Base-by-base conservation (phyloP, 2,888 invertebrate genomes). In the Epicampocera succincta region DNA sequence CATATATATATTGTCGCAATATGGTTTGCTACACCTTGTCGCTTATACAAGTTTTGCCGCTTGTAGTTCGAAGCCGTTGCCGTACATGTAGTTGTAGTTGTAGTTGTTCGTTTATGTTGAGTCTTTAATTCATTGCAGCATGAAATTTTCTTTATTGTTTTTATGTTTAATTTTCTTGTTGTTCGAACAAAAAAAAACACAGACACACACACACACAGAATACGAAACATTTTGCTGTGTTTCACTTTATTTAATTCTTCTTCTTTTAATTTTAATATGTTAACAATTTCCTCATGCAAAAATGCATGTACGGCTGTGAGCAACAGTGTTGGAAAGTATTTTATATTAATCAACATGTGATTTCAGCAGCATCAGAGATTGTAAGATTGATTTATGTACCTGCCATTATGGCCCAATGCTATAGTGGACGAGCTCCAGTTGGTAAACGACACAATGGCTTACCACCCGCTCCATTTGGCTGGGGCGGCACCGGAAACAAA, bases 51-150 rank as follows among this genome's bases (percentile, higher is more conserved):
- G 25, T 40, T 29, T 54, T 9, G 33, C 33, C 12, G 19, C 56
- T 46, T 46, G 46, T 48, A 38, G 38, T 13, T 29, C 19, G 17
- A 4, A 61, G 17, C 17, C 50, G 72, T 29, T 15, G n/a, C n/a
- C n/a, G 40, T 25, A 5, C 17, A 66, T 56, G 6, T 5, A 69
- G 33, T 9, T 8, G 1, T 6, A 48, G 11, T 33, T 33, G 46
- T 42, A 44, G 3, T 9, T 61, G 46, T 38, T 56, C 48, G 15
- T 54, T 21, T 72, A 15, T n/a, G 46, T 17, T 12, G 42, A 46
- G 63, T 78, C 33, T 33, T 82, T 69, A 82, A 74, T 74, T 78
- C 82, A 82, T 78, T 78, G 77, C 82, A 78, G 77, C 82, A 82
- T 82, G 71, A 82, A 73, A 60, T 66, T 77, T 77, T 65, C 68